Base-by-base conservation (phyloP, 2,888 invertebrate species). In the Drosophila putrida region DNA sequence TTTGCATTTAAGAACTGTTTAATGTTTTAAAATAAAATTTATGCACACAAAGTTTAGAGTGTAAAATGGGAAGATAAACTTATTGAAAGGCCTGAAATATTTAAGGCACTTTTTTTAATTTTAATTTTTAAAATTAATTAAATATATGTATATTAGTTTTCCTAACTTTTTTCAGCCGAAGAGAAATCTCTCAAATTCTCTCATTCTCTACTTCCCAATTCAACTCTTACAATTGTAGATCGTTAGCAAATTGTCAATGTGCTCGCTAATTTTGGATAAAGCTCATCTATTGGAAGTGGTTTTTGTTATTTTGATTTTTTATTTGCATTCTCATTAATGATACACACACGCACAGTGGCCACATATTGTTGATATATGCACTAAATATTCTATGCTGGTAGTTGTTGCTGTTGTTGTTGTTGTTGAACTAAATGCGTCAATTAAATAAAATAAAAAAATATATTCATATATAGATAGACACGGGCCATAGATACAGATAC, bases 371-470 rank as follows among this genome's bases (percentile, higher is more conserved):
- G 51, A 62, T 72, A 73, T 68, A 72, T 68, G 68, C 68, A 75
- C 38, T 43, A 41, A 68, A 71, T 57, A 66, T 66, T 15, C 20
- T 6, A 44, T 61, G 60, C 28, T 53, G 9, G 9, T 51, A 10
- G 27, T 36, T 35, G 38, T 58, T 38, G 28, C 46, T 36, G 25
- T 33, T 59, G 43, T 11, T 69, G 50, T 38, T 59, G 46, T 46
- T 57, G 53, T 75, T 67, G 75, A 75, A 77, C 88, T 78, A 83
- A 83, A 88, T 83, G 88, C 80, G 83, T 88, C 86, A 88, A 85
- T 88, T 83, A 88, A 85, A 82, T 77, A 71, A 63, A 68, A 61
- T 15, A 54, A 75, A 72, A 72, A 49, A 49, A 60, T 8, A 47
- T 53, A 72, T 58, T 66, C 51, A 41, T 71, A 61, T 51, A 68